These are phyloP conservation scores for Mormyrus proboscirostris DNA, from an alignment of 2,797 vertebrate genomes.

Conservation along the genomic window DNA sequence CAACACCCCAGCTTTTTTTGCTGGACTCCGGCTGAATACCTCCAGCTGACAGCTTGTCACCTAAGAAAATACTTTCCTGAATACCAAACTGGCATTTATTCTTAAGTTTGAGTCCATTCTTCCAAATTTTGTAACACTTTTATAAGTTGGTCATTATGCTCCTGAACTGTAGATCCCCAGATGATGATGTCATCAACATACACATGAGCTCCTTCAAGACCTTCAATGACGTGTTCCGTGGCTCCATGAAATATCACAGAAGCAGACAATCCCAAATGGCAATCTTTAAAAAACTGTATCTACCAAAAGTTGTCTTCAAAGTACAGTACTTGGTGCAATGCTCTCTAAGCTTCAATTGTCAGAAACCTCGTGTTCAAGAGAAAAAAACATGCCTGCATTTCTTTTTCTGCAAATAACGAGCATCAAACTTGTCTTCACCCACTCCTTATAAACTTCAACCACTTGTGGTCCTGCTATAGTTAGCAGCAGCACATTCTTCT, in stretches of 20 bases:
- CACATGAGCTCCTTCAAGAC: background rate
- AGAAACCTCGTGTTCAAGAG: background rate
- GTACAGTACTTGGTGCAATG: background rate
- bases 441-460: too few species aligned
- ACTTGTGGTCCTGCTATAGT: too few species aligned
- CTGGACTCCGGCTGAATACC: background rate
- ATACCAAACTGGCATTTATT: background rate
- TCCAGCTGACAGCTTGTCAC: background rate
- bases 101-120: background rate
- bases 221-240: background rate
- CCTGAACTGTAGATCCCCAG: background rate
- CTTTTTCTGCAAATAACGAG: background rate
- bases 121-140: background rate
- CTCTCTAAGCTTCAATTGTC: background rate
- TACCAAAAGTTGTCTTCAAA: background rate
- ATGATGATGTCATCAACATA: background rate
- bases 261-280: background rate
- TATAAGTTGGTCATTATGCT: background rate
- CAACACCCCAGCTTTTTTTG: background rate
- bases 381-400: background rate
- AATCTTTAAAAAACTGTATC: background rate
- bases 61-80: background rate
- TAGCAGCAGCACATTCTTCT: too few species aligned
- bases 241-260: background rate
- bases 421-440: too few species aligned